A percentile compares a stretch with the other conserved stretches of the same genome.
These are phyloP conservation scores for Loxodonta africana DNA, from an alignment of 2,113 vertebrate species.

Conservation along the genomic window DNA sequence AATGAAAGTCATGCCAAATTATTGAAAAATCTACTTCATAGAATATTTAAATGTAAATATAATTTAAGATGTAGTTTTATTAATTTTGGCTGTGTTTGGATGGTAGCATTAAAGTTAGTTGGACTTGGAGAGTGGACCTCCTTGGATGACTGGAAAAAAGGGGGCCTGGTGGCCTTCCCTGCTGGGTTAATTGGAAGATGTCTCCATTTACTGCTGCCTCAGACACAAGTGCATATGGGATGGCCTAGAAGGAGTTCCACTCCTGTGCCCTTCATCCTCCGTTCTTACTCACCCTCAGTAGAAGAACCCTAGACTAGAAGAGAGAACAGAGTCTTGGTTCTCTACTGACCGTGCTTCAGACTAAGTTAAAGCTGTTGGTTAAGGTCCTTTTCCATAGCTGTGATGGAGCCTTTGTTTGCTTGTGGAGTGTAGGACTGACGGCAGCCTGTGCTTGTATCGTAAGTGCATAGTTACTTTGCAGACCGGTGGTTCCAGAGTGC, in stretches of 20 bases:
- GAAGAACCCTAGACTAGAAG: not conserved
- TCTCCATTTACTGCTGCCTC: not conserved
- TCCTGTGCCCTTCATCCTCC: not conserved
- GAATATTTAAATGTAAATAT: slow-evolving; percentile 27
- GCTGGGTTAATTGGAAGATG: not conserved
- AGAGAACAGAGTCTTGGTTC: not conserved
- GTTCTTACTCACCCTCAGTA: not conserved
- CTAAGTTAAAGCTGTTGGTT: not conserved
- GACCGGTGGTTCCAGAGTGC: not conserved
- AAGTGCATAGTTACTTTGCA: slow-evolving; percentile 3
- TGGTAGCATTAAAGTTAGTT: not conserved
- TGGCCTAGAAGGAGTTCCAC: not conserved
- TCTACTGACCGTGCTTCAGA: not conserved
- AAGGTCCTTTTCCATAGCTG: not conserved
- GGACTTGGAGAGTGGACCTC: not conserved
- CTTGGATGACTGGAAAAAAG: not conserved
- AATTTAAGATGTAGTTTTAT: slow-evolving; percentile 14
- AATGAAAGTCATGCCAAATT: not conserved
- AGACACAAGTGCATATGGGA: not conserved
- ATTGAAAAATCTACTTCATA: slow-evolving; percentile 23
- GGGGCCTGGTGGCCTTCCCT: not conserved
- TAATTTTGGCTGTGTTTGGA: not conserved
- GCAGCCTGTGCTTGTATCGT: not conserved
- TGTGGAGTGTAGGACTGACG: not conserved
- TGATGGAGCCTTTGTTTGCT: not conserved